Percentiles rank a stretch among this genome's conserved stretches.
Evolutionary conservation across 92 coral and sea anemone genomes (phyloP).

Genomic region (Bergia puertoricense): DNA sequence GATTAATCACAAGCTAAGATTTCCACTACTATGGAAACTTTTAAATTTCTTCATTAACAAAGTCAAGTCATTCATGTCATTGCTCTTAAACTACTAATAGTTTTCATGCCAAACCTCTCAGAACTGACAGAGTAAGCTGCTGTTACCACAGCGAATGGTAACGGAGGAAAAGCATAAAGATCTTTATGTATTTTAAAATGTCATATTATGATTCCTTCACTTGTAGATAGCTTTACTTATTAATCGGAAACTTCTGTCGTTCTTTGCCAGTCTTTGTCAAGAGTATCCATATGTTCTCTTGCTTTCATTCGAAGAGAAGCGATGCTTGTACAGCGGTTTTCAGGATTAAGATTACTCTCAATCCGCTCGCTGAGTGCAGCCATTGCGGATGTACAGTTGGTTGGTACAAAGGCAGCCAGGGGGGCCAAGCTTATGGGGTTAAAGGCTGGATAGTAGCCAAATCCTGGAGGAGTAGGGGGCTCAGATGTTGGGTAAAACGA

Average conservation of each 20-base stretch:
- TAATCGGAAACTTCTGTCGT: conserved; percentile 36
- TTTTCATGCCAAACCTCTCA: neutral
- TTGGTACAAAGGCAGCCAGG: conserved; percentile 36
- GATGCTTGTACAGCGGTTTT: conserved; percentile 77
- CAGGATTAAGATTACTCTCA: conserved; percentile 46
- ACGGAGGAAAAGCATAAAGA: neutral
- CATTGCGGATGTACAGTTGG: conserved; percentile 34
- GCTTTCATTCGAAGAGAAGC: conserved; percentile 76
- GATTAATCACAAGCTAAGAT: neutral
- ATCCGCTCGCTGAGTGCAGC: conserved; percentile 38
- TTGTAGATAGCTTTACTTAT: neutral
- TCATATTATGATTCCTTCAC: neutral
- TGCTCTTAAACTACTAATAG: neutral
- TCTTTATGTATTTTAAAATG: neutral
- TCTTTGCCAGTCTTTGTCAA: conserved; percentile 47
- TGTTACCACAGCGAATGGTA: neutral
- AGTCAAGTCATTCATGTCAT: neutral
- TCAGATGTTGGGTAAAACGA: conserved; percentile 59
- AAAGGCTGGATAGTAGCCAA: conserved; percentile 71
- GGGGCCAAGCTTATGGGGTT: conserved; percentile 40
- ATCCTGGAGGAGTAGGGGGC: conserved; percentile 63
- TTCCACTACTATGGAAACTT: neutral
- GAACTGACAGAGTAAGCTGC: neutral
- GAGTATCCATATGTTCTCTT: conserved; percentile 73
- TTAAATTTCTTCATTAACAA: neutral